A percentile compares a stretch with the other conserved stretches of the same genome.
Conservation (phyloP, 2,888 invertebrate genomes). For the Conus canariensis region DNA sequence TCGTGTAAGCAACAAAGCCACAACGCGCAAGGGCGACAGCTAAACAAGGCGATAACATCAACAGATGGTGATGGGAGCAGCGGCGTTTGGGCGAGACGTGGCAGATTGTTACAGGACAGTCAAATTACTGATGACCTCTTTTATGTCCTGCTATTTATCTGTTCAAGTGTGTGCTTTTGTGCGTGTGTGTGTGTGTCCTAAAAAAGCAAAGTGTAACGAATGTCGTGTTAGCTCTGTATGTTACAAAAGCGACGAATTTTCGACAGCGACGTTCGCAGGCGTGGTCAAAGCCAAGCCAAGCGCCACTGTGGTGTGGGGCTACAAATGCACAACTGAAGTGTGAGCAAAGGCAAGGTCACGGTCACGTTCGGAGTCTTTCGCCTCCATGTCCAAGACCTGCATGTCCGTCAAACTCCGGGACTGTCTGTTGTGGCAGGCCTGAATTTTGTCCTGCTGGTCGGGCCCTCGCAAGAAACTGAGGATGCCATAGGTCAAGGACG, state of each 20-base stretch:
- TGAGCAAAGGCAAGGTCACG: not conserved
- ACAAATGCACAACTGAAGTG: not conserved
- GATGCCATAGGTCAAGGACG: constrained; percentile 39
- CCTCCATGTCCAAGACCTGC: not conserved
- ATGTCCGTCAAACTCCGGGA: constrained; percentile 38
- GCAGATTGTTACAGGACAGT: too few species aligned
- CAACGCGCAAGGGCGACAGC: not conserved
- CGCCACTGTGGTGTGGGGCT: too few species aligned
- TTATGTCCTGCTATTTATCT: too few species aligned
- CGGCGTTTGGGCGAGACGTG: too few species aligned
- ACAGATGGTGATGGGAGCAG: not conserved
- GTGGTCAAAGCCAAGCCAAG: too few species aligned
- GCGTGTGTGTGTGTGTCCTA: too few species aligned
- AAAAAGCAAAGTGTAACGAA: too few species aligned
- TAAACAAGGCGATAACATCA: not conserved
- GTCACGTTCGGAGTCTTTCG: not conserved
- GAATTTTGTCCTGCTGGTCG: not conserved
- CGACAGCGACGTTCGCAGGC: too few species aligned
- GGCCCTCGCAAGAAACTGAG: constrained; percentile 25
- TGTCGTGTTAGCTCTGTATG: too few species aligned
- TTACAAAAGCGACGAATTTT: too few species aligned
- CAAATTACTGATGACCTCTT: too few species aligned
- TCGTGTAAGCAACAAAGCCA: not conserved
- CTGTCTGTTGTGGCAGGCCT: not conserved
- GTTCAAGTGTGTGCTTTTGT: too few species aligned